These are phyloP conservation scores for Chloroclysta siterata DNA, from an alignment of 2,888 invertebrate species.

Conservation along the genomic window DNA sequence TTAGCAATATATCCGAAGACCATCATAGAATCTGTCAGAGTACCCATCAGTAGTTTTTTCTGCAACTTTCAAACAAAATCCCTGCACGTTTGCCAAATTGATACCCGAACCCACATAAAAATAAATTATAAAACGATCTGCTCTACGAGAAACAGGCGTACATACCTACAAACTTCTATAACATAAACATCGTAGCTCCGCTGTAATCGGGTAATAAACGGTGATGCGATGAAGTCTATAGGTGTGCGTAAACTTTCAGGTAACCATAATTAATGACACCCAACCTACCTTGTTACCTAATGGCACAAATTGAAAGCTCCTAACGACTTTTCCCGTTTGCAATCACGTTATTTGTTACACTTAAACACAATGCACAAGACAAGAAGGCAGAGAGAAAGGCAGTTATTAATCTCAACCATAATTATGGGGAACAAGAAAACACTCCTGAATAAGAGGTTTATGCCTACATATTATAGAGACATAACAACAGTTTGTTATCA, in stretches of 20 bases:
- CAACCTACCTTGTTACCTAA: slow-evolving; percentile 40
- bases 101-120: slow-evolving; percentile 29
- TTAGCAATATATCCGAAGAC: slow-evolving; percentile 3
- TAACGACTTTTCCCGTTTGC: slow-evolving; percentile 40
- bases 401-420: no score
- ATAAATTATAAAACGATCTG: slow-evolving; percentile 29
- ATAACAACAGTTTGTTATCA: no score
- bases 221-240: slow-evolving; percentile 23
- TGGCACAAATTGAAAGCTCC: slow-evolving; percentile 41
- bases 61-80: slow-evolving; percentile 22
- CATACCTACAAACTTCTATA: slow-evolving; percentile 22
- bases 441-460: no score
- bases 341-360: slow-evolving; percentile 40
- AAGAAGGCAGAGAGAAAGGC: background rate
- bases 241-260: slow-evolving; percentile 35
- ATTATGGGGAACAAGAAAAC: no score
- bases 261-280: slow-evolving; percentile 41
- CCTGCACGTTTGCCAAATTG: slow-evolving; percentile 25
- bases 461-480: no score
- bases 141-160: slow-evolving; percentile 17
- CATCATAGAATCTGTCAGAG: slow-evolving; percentile 16
- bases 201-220: slow-evolving; percentile 31
- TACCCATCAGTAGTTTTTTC: slow-evolving; percentile 16
- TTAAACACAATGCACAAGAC: slow-evolving; percentile 12
- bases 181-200: slow-evolving; percentile 27